phyloP scores from a whole-genome alignment of 2,888 invertebrate species.

The Leucophora obtusa region DNA sequence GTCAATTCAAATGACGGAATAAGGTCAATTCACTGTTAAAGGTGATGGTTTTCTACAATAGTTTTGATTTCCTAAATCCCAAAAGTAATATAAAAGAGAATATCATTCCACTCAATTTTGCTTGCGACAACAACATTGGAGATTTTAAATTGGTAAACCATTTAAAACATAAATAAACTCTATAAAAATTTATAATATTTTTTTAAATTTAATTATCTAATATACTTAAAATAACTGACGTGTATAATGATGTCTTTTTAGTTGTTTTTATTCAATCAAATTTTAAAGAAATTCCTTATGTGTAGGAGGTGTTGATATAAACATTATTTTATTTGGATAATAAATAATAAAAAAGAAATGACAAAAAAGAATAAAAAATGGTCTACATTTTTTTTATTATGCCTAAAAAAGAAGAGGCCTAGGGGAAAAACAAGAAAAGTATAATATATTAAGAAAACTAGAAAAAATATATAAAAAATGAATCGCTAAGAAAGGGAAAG shows the following conservation, averaged over 20 bases:
- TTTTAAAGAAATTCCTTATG: conserved; percentile 64
- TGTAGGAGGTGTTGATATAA: conserved; percentile 50
- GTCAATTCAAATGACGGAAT: too few relatives aligned
- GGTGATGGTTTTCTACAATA: too few relatives aligned
- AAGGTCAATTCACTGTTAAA: too few relatives aligned
- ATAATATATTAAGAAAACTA: conserved; percentile 44
- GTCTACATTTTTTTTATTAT: conserved; percentile 9
- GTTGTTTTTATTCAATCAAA: conserved; percentile 8
- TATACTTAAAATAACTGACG: conserved; percentile 68
- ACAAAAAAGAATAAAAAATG: conserved; percentile 59
- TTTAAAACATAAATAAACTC: not conserved
- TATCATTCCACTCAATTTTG: too few relatives aligned
- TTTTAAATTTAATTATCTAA: conserved; percentile 25
- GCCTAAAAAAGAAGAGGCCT: not conserved
- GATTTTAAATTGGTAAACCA: too few relatives aligned
- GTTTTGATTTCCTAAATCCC: too few relatives aligned
- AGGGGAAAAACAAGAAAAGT: not conserved
- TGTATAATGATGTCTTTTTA: conserved; percentile 73
- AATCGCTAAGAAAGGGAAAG: conserved; percentile 38
- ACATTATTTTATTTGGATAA: conserved; percentile 72
- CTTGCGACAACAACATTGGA: too few relatives aligned
- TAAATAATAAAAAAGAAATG: conserved; percentile 73
- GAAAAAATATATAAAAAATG: conserved; percentile 57
- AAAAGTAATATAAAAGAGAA: too few relatives aligned
- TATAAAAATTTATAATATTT: too few relatives aligned